Conservation (phyloP, 23 tunicate species). For the Ciona savignyi region DNA sequence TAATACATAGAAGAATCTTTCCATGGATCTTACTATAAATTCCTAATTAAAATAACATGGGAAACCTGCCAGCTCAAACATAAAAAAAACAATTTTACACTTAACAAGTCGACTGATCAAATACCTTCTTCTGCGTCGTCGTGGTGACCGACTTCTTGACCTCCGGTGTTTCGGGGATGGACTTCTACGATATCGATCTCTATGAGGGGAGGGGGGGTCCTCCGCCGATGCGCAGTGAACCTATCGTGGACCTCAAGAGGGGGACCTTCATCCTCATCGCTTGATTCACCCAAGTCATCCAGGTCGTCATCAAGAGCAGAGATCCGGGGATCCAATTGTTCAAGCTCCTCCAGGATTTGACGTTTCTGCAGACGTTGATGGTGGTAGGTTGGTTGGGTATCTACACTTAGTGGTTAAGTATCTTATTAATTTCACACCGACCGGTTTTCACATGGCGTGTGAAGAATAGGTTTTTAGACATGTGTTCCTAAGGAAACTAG, state of each 20-base stretch:
- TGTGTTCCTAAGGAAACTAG: too few relatives aligned
- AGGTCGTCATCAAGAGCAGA: constrained; percentile 97
- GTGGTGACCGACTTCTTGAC: constrained; percentile 82
- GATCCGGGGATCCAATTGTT: constrained; percentile 76
- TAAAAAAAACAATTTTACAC: too few relatives aligned
- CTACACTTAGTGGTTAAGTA: too few relatives aligned
- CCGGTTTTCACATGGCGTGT: too few relatives aligned
- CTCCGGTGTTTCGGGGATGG: constrained; percentile 61
- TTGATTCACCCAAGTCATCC: constrained; percentile 91
- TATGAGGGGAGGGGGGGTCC: constrained; percentile 41
- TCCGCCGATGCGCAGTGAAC: constrained; percentile 6
- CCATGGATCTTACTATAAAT: too few relatives aligned
- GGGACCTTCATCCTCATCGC: constrained; percentile 28
- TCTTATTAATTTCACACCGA: too few relatives aligned
- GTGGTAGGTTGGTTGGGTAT: too few relatives aligned
- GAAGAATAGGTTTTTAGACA: too few relatives aligned
- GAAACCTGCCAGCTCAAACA: too few relatives aligned
- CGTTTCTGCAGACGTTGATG: constrained; percentile 75
- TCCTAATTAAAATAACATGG: too few relatives aligned
- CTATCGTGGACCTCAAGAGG: constrained; percentile 1
- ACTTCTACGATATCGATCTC: constrained; percentile 56
- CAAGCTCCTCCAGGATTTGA: constrained; percentile 80
- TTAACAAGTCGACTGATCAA: too few relatives aligned
- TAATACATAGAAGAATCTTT: too few relatives aligned
- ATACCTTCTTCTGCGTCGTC: constrained; percentile 69